Percentiles rank a stretch among this genome's conserved stretches.
Evolutionary conservation across 2,113 vertebrate genomes (phyloP).

Genomic region (Illadopsis cleaveri): DNA sequence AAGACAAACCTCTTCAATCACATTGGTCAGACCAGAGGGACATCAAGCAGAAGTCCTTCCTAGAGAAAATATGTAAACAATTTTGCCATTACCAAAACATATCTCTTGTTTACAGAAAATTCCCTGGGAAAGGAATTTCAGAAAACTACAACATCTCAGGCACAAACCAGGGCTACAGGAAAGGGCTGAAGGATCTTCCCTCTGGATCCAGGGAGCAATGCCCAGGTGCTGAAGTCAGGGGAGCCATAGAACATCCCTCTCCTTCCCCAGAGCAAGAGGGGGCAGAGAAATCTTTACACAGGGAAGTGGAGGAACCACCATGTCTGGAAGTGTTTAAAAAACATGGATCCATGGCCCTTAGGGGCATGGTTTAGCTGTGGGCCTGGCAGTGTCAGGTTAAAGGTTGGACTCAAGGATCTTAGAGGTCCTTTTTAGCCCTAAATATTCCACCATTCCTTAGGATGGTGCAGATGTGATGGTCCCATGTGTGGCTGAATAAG

Average conservation of each 20-base stretch:
- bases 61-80: too few relatives aligned
- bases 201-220: rapidly evolving
- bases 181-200: not conserved
- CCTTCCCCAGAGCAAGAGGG: too few relatives aligned
- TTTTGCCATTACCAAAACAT: too few relatives aligned
- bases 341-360: too few relatives aligned
- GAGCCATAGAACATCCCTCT: not conserved
- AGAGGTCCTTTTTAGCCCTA: not conserved
- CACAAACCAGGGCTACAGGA: too few relatives aligned
- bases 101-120: too few relatives aligned
- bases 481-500: not conserved
- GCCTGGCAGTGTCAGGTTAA: not conserved
- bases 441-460: not conserved
- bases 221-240: not conserved
- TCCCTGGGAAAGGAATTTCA: too few relatives aligned
- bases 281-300: not conserved
- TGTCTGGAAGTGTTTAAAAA: not conserved
- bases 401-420: not conserved
- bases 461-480: not conserved
- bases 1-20: too few relatives aligned
- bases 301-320: not conserved
- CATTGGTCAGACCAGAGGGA: too few relatives aligned
- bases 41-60: too few relatives aligned
- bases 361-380: not conserved
- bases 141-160: too few relatives aligned